Base-by-base conservation (phyloP, 2,113 vertebrate species). In the Lagopus leucura region DNA sequence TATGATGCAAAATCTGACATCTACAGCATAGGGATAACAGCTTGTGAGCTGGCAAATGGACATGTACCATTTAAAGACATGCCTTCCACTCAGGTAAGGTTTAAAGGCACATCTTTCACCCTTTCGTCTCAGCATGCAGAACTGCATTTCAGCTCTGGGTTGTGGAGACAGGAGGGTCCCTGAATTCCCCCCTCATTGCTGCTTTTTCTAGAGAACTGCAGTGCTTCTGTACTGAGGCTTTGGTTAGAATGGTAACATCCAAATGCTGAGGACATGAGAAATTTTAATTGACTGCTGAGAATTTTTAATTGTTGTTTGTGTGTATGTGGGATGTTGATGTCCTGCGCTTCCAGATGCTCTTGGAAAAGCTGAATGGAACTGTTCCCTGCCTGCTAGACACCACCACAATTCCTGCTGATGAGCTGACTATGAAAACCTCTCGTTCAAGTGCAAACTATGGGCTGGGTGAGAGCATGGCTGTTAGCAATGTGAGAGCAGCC, bases 51-150 rank as follows among this genome's bases (percentile, higher is more conserved):
- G 90, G 99, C 99, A 74, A 99, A 99, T 12, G 99, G 99, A 57
- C 99, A 99, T 0, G 99, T 99, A n/a, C 99, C 99, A 2, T 99
- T 99, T 86, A 99, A 99, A 97, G 99, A 99, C 95, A 99, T 99
- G 99, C 99, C 99, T 74, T 98, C 98, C 28, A 99, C 99, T 48
- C 99, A 99, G 98, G 99, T 98, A 10, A 87, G 95, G 57, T 38
- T 70, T 42, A 32, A 13, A 27, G 52, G 13, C 19, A 42, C 15
- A 5, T 72, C 27, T 70, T 74, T 28, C n/a, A 52, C 9, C 14
- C 28, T 34, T 76, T 48, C 5, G 38, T 32, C 32, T 36, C 48
- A 28, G 32, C 73, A 36, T 5, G 0, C 15, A 58, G 28, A 74
- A 3, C 9, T n/a, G 79, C 60, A 60, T n/a, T 42, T 16, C 52